Conservation (phyloP, 2,797 vertebrate species). For the Pachyuromys duprasi region DNA sequence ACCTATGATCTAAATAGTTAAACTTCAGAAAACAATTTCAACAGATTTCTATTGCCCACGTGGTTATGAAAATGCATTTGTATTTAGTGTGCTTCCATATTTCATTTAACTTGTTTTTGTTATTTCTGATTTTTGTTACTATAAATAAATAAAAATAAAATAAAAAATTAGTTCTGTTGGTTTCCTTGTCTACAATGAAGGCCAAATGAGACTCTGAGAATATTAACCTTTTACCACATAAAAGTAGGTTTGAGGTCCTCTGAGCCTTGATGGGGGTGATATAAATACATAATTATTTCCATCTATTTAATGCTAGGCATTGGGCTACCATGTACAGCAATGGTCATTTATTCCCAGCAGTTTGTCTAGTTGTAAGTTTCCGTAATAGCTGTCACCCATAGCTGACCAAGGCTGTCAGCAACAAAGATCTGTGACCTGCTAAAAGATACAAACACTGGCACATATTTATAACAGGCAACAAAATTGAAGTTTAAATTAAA, state of each 20-base stretch:
- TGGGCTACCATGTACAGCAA: not conserved
- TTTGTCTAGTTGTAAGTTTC: not conserved
- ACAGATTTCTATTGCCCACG: constrained; percentile 81
- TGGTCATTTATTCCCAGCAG: not conserved
- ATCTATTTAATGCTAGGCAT: not conserved
- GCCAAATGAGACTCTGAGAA: constrained; percentile 35
- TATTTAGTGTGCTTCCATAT: constrained; percentile 87
- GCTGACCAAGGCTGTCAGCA: too few species aligned
- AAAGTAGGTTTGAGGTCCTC: constrained; percentile 39
- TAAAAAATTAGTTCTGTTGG: not conserved
- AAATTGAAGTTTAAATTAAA: not conserved
- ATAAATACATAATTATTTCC: not conserved
- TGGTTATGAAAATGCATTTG: constrained; percentile 84
- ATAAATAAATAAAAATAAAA: constrained; percentile 88
- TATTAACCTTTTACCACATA: not conserved
- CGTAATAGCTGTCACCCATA: too few species aligned
- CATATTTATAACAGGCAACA: not conserved
- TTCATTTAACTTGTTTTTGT: constrained; percentile 89
- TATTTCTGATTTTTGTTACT: constrained; percentile 84
- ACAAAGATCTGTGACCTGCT: not conserved
- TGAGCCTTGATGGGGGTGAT: not conserved
- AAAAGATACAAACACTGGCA: not conserved
- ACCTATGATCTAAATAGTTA: constrained; percentile 61
- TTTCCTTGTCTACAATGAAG: constrained; percentile 12
- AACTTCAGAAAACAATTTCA: constrained; percentile 77